A percentile compares a stretch with the other conserved stretches of the same genome.
These are phyloP conservation scores for Mustela nigripes DNA, from an alignment of 2,113 vertebrate species.

Conservation along the genomic window DNA sequence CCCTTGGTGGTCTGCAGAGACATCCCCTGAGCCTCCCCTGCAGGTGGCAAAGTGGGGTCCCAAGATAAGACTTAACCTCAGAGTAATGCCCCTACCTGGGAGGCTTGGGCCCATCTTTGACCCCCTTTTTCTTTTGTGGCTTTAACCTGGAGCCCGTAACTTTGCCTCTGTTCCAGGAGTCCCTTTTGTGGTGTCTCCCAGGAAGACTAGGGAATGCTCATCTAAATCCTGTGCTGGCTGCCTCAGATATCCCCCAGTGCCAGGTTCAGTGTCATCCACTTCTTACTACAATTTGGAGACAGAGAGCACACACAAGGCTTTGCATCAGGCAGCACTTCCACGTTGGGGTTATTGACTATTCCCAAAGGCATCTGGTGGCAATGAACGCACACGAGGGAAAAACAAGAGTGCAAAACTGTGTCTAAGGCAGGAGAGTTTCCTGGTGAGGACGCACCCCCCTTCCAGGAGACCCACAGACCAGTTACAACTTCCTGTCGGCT, in stretches of 20 bases:
- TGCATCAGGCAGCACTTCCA: background rate
- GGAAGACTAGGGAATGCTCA: background rate
- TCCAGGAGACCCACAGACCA: background rate
- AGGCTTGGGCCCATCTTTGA: accelerated
- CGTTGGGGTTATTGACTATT: background rate
- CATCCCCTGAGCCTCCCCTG: background rate
- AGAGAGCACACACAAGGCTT: background rate
- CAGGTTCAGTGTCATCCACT: no score
- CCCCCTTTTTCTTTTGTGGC: background rate
- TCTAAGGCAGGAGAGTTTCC: background rate
- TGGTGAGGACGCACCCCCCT: background rate
- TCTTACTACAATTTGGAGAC: no score
- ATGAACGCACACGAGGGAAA: background rate
- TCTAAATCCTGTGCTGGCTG: no score
- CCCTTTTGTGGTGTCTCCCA: background rate
- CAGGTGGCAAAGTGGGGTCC: background rate
- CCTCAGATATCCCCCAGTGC: background rate
- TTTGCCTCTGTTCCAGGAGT: background rate
- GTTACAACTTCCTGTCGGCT: background rate
- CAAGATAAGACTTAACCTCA: background rate
- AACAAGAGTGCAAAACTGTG: accelerated
- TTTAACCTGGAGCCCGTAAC: background rate
- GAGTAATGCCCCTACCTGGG: background rate
- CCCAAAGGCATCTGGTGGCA: background rate
- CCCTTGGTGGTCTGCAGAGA: background rate